A percentile compares a stretch with the other conserved stretches of the same genome.
phyloP scores from a whole-genome alignment of 2,113 vertebrate species.

The Barnardius zonarius region DNA sequence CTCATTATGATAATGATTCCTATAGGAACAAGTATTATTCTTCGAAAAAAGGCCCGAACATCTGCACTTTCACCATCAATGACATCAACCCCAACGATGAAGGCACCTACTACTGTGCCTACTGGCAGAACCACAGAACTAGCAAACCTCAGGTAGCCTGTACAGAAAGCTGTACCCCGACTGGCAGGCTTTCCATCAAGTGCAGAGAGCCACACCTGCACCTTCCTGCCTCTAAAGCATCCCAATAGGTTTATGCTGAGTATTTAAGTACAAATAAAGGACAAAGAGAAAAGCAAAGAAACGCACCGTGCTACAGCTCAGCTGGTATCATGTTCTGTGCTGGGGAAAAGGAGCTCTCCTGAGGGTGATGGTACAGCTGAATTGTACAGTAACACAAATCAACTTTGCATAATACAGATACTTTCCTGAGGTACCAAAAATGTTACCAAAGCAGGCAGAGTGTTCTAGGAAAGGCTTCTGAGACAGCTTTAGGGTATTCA shows the following conservation, averaged over 20 bases:
- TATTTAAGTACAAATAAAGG: not conserved
- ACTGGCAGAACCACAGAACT: not conserved
- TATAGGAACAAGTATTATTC: not conserved
- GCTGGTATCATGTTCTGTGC: not conserved
- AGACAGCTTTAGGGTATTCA: not conserved
- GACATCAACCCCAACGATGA: not conserved
- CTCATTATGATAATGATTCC: not conserved
- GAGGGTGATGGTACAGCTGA: not conserved
- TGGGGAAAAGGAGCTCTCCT: not conserved
- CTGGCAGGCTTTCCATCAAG: not conserved
- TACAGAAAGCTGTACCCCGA: not conserved
- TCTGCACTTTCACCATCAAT: not conserved
- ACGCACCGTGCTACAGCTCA: accelerated
- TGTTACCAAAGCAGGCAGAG: not conserved
- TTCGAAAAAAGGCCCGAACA: accelerated
- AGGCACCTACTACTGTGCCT: conserved; percentile 51
- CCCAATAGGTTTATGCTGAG: not conserved
- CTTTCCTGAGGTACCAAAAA: not conserved
- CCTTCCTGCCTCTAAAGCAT: not conserved
- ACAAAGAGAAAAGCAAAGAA: not conserved
- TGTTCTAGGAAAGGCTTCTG: not conserved
- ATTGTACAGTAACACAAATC: not conserved
- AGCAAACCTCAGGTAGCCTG: not conserved
- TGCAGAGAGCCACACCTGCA: not conserved
- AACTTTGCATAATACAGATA: not conserved